These are phyloP conservation scores for Cybosia mesomella DNA, from an alignment of 2,888 invertebrate genomes.

Conservation along the genomic window DNA sequence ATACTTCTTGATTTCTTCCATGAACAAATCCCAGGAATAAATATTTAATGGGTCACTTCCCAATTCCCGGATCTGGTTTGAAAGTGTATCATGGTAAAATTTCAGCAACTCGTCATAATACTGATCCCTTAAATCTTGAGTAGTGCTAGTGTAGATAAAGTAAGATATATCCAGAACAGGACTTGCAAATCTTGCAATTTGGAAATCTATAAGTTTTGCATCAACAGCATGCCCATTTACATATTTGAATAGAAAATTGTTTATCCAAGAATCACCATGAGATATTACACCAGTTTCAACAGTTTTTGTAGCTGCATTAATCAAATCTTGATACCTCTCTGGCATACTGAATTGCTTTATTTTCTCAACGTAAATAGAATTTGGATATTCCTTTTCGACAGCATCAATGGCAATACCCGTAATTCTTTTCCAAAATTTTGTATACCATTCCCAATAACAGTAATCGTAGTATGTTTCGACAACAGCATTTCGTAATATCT, in stretches of 20 bases:
- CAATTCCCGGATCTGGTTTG: slow-evolving; percentile 83
- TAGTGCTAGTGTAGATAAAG: slow-evolving; percentile 86
- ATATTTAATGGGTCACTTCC: slow-evolving; percentile 87
- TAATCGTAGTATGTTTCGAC: slow-evolving; percentile 88
- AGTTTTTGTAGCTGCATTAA: slow-evolving; percentile 70
- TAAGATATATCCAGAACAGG: slow-evolving; percentile 88
- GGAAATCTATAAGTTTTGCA: slow-evolving; percentile 90
- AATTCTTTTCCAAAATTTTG: slow-evolving; percentile 82
- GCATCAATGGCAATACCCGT: slow-evolving; percentile 88
- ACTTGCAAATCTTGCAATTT: slow-evolving; percentile 87
- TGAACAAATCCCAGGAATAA: slow-evolving; percentile 82
- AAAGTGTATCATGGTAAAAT: slow-evolving; percentile 87
- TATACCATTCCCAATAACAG: slow-evolving; percentile 86
- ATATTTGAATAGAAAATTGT: slow-evolving; percentile 89
- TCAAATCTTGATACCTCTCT: slow-evolving; percentile 82
- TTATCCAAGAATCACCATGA: slow-evolving; percentile 92
- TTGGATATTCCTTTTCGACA: slow-evolving; percentile 88
- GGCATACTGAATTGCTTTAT: slow-evolving; percentile 84
- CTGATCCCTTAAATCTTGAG: slow-evolving; percentile 83
- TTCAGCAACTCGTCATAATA: slow-evolving; percentile 88
- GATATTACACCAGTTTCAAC: slow-evolving; percentile 86
- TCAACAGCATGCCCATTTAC: slow-evolving; percentile 61
- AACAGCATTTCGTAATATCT: slow-evolving; percentile 68
- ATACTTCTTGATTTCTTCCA: slow-evolving; percentile 85
- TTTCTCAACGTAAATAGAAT: slow-evolving; percentile 86